These are phyloP conservation scores for Cantharis flavilabris DNA, from an alignment of 2,888 invertebrate genomes.

Conservation along the genomic window DNA sequence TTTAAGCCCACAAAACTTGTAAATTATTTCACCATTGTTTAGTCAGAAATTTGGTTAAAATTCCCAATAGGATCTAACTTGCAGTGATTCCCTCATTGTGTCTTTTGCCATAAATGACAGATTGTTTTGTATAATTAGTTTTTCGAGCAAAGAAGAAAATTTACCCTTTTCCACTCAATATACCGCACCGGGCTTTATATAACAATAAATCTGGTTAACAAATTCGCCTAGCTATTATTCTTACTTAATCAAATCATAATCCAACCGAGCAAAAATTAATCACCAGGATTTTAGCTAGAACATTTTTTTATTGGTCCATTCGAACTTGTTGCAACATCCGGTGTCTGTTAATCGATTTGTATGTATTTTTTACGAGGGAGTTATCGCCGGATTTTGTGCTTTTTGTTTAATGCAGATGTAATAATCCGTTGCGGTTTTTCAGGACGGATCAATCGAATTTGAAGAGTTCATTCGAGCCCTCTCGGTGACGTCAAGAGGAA, in stretches of 20 bases:
- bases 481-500: conserved; percentile 97
- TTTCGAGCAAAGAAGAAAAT: conserved; percentile 15
- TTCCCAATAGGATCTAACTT: background rate
- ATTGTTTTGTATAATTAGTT: conserved; percentile 33
- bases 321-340: background rate
- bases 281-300: background rate
- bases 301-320: background rate
- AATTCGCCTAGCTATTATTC: background rate
- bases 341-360: background rate
- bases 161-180: background rate
- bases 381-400: background rate
- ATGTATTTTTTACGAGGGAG: background rate
- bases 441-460: conserved; percentile 99
- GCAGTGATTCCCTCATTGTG: background rate
- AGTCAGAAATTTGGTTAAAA: background rate
- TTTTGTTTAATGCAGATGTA: conserved; percentile 6
- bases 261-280: background rate
- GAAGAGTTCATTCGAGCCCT: conserved; percentile 98
- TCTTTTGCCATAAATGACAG: conserved; percentile 17
- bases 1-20: background rate
- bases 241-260: background rate
- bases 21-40: background rate
- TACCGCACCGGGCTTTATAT: background rate
- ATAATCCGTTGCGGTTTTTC: conserved; percentile 42
- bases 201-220: background rate